phyloP scores from a whole-genome alignment of 2,888 invertebrate genomes.

The Eupeodes luniger region DNA sequence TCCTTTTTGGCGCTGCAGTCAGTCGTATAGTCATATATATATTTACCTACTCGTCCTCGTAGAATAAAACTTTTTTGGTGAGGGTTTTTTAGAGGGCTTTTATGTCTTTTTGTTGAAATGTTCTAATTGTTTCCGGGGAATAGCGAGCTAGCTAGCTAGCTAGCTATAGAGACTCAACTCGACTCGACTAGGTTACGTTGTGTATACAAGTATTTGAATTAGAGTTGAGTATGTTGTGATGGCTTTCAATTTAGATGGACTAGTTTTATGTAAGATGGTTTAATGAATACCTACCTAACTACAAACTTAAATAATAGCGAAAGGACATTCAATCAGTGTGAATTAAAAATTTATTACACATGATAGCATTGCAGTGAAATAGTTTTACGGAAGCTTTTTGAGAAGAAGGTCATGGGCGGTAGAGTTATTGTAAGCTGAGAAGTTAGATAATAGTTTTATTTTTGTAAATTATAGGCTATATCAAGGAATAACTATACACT shows the following conservation, averaged over 20 bases:
- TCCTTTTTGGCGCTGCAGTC: constrained; percentile 40
- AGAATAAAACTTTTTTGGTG: neutral
- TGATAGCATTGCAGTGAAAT: constrained; percentile 45
- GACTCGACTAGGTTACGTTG: constrained; percentile 14
- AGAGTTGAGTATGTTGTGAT: constrained; percentile 59
- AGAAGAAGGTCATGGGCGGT: constrained; percentile 63
- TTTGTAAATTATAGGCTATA: constrained; percentile 1
- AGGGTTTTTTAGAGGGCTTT: neutral
- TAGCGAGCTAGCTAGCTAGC: neutral
- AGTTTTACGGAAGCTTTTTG: neutral
- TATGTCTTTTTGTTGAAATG: constrained; percentile 56
- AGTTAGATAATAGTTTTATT: neutral
- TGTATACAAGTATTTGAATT: constrained; percentile 27
- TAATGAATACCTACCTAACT: too few species aligned
- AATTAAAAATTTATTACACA: constrained; percentile 63
- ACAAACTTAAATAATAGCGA: neutral
- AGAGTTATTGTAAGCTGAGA: neutral
- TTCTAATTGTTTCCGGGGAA: constrained; percentile 70
- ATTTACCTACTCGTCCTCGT: neutral
- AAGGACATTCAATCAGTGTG: constrained; percentile 55
- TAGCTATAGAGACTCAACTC: neutral
- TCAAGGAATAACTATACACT: neutral
- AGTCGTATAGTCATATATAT: neutral
- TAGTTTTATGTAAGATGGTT: neutral
- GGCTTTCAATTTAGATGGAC: constrained; percentile 47